Conservation (phyloP, 2,888 invertebrate species). For the Marasmarcha lunaedactyla region DNA sequence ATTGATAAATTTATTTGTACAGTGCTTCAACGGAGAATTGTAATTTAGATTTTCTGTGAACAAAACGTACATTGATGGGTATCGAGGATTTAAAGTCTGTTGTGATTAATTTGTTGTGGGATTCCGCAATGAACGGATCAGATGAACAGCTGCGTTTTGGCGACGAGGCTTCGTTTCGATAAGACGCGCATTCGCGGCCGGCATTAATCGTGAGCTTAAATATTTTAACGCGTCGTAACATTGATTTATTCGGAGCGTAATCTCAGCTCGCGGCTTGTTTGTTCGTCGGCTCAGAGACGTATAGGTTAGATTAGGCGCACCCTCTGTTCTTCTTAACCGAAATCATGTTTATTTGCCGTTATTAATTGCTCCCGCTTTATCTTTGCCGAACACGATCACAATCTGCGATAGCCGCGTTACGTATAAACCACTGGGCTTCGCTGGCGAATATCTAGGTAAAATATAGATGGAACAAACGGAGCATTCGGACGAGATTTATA, state of each 20-base stretch:
- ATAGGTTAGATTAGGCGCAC: constrained; percentile 58
- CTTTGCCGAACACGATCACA: constrained; percentile 8
- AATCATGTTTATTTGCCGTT: constrained; percentile 30
- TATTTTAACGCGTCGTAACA: constrained; percentile 69
- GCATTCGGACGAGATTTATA: constrained; percentile 60
- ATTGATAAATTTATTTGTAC: constrained; percentile 1
- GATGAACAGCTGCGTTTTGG: constrained; percentile 7
- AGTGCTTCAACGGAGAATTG: neutral
- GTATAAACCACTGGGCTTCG: constrained; percentile 24
- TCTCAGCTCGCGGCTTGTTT: constrained; percentile 65
- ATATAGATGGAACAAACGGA: constrained; percentile 38
- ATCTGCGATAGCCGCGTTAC: neutral
- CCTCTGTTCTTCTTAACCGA: constrained; percentile 33
- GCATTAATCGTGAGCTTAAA: constrained; percentile 68
- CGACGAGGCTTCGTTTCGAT: constrained; percentile 40
- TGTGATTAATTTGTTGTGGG: constrained; percentile 26
- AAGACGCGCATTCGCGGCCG: constrained; percentile 43
- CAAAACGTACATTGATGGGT: neutral
- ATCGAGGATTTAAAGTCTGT: constrained; percentile 6
- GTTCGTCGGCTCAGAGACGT: constrained; percentile 60
- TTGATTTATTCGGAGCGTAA: constrained; percentile 67
- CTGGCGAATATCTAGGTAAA: constrained; percentile 25
- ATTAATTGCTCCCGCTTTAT: constrained; percentile 34
- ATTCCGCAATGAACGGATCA: constrained; percentile 24
- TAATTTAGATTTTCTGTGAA: constrained; percentile 1